Percentiles rank a stretch among this genome's conserved stretches.
phyloP scores from a whole-genome alignment of 2,113 vertebrate genomes.

The Hippocampus zosterae region DNA sequence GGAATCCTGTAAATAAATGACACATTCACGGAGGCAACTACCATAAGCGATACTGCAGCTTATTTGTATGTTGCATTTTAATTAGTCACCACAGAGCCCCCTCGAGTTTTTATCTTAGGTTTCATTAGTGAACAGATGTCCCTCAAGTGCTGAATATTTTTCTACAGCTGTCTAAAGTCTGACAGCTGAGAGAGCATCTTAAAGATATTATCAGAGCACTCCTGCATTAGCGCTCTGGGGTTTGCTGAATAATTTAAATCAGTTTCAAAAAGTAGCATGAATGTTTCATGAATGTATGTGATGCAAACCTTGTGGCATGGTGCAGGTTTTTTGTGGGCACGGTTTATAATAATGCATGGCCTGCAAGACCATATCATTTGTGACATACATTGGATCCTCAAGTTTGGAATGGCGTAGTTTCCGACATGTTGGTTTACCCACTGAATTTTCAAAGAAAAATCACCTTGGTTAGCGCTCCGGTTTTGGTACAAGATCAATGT shows the following conservation, averaged over 20 bases:
- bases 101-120: slow-evolving; percentile 1
- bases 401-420: neutral
- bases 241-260: slow-evolving; percentile 64
- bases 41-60: neutral
- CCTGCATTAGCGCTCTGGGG: slow-evolving; percentile 53
- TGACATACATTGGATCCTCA: neutral
- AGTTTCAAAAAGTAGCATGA: slow-evolving; percentile 53
- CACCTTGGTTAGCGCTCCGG: neutral
- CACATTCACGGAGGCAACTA: neutral
- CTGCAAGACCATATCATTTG: neutral
- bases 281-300: slow-evolving; percentile 50
- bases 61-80: slow-evolving; percentile 8
- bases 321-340: slow-evolving; percentile 3
- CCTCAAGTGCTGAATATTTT: slow-evolving; percentile 25
- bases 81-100: neutral
- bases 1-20: neutral
- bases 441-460: neutral
- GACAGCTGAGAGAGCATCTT: slow-evolving; percentile 49
- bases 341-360: neutral
- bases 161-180: slow-evolving; percentile 39
- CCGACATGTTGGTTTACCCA: neutral
- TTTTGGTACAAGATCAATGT: neutral
- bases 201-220: slow-evolving; percentile 49
- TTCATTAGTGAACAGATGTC: slow-evolving; percentile 24
- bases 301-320: slow-evolving; percentile 24